Percentiles rank a stretch among this genome's conserved stretches.
Evolutionary conservation across 2,113 vertebrate genomes (phyloP).

Genomic region (Neogobius melanostomus): DNA sequence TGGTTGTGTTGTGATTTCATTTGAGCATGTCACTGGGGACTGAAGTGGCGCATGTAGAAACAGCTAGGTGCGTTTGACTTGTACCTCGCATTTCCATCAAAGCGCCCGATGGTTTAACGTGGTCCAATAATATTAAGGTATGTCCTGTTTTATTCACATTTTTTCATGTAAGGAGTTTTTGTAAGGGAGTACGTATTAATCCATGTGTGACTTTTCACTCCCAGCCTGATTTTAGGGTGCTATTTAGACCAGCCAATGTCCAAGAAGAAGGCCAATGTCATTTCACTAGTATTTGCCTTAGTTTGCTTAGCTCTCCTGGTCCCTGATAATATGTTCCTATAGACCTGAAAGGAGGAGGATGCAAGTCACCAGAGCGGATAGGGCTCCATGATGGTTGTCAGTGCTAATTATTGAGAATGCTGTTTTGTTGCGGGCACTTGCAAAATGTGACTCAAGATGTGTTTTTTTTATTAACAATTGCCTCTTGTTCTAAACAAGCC

Average conservation of each 20-base stretch:
- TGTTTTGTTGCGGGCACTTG: neutral
- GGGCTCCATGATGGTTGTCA: neutral
- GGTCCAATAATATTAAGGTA: slow-evolving; percentile 47
- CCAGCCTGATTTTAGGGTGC: slow-evolving; percentile 38
- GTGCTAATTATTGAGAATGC: neutral
- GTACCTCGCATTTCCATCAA: slow-evolving; percentile 46
- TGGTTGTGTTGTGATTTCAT: slow-evolving; percentile 37
- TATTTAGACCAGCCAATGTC: slow-evolving; percentile 32
- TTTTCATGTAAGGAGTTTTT: slow-evolving; percentile 8
- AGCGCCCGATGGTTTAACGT: neutral
- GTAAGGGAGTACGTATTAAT: slow-evolving; percentile 32
- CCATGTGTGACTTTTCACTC: neutral
- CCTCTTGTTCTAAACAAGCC: slow-evolving; percentile 10
- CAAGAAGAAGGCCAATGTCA: slow-evolving; percentile 15
- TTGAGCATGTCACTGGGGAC: slow-evolving; percentile 42
- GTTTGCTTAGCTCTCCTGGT: neutral
- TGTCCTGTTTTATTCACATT: neutral
- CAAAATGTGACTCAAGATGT: neutral
- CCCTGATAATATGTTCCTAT: neutral
- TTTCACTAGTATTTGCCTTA: slow-evolving; percentile 42
- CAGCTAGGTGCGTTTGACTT: slow-evolving; percentile 14
- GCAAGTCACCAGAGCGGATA: neutral
- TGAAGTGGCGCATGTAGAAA: slow-evolving; percentile 15
- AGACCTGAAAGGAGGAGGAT: neutral
- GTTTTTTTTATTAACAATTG: slow-evolving; percentile 24